A percentile compares a stretch with the other conserved stretches of the same genome.
Conservation (phyloP, 1,140 invertebrate species). For the Lineus longissimus region DNA sequence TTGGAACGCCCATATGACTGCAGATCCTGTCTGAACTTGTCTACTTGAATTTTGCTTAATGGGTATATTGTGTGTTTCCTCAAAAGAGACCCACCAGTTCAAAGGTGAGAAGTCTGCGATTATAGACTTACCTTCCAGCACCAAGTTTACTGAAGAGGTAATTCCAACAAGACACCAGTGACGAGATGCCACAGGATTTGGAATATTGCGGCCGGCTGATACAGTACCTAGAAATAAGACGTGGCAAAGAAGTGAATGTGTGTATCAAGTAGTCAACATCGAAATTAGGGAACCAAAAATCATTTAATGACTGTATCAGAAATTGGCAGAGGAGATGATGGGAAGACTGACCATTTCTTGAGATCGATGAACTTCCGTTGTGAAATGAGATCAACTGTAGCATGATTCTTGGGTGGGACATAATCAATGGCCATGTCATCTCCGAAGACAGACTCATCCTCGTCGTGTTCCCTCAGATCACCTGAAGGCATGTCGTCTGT, state of each 20-base stretch:
- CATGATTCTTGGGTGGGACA: constrained; percentile 26
- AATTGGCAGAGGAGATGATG: no score
- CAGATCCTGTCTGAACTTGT: no score
- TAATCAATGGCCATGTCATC: constrained; percentile 11
- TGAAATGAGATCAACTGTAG: constrained; percentile 27
- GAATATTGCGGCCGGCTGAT: constrained; percentile 49
- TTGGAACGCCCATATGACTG: no score
- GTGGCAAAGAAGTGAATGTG: no score
- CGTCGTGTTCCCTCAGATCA: no score
- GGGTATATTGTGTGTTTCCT: no score
- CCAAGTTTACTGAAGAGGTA: constrained; percentile 45
- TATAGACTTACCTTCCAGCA: constrained; percentile 44
- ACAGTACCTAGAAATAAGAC: constrained; percentile 35
- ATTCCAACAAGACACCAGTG: constrained; percentile 50
- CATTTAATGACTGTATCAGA: not conserved
- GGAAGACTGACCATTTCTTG: constrained; percentile 34
- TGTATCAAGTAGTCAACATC: no score
- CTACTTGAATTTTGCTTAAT: no score
- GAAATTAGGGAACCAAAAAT: not conserved
- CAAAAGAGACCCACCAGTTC: no score
- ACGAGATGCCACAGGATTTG: constrained; percentile 45
- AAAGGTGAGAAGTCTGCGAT: no score
- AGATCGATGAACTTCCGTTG: constrained; percentile 38
- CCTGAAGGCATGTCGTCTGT: no score
- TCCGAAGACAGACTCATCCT: no score